phyloP scores from a whole-genome alignment of 2,797 vertebrate genomes.

The Darevskia nairensis region DNA sequence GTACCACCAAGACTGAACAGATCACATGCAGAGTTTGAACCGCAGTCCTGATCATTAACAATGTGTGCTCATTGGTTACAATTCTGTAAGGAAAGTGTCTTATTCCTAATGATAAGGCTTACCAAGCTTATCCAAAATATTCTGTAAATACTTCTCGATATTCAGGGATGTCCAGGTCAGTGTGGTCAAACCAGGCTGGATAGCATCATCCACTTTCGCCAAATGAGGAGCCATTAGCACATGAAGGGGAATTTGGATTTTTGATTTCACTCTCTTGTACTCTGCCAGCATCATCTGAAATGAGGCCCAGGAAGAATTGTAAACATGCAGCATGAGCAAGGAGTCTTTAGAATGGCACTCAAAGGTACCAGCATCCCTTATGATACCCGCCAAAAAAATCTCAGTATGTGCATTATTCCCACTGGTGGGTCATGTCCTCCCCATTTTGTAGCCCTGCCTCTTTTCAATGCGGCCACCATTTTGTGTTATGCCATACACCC shows the following conservation, averaged over 20 bases:
- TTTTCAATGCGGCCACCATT: too few species aligned
- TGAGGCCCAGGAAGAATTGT: background rate
- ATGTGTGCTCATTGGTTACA: background rate
- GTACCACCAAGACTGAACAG: background rate
- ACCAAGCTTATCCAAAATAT: constrained; percentile 85
- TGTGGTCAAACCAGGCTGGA: constrained; percentile 87
- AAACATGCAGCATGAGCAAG: background rate
- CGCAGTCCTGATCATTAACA: background rate
- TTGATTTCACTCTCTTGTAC: constrained; percentile 88
- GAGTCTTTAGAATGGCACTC: too few species aligned
- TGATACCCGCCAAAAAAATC: too few species aligned
- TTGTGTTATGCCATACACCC: too few species aligned
- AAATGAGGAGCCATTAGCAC: constrained; percentile 84
- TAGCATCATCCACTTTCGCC: constrained; percentile 86
- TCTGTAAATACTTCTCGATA: constrained; percentile 86
- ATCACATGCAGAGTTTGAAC: background rate
- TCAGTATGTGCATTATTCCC: too few species aligned
- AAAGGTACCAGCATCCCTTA: too few species aligned
- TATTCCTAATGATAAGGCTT: constrained; percentile 54
- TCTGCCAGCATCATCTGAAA: constrained; percentile 88
- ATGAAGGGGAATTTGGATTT: constrained; percentile 85
- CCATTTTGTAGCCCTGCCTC: too few species aligned
- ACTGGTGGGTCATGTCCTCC: too few species aligned
- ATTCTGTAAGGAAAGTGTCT: background rate
- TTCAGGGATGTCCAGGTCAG: constrained; percentile 93